A percentile compares a stretch with the other conserved stretches of the same genome.
phyloP scores from a whole-genome alignment of 2,888 invertebrate species.

The Melieria picta region DNA sequence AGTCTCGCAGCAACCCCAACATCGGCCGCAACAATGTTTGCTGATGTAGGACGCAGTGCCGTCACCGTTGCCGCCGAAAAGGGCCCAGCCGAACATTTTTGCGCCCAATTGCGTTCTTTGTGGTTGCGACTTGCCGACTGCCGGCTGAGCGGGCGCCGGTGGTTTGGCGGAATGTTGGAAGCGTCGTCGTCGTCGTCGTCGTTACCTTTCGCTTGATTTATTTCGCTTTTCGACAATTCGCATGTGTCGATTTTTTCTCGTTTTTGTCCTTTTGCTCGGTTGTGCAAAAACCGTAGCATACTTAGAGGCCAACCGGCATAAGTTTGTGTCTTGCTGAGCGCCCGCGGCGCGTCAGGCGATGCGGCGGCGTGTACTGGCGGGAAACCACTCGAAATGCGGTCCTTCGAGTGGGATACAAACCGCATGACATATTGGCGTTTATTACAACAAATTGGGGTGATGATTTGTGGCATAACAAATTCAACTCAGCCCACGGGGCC shows the following conservation, averaged over 20 bases:
- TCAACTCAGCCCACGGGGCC: neutral
- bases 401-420: slow-evolving; percentile 43
- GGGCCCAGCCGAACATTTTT: too few relatives aligned
- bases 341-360: too few relatives aligned
- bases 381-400: slow-evolving; percentile 39
- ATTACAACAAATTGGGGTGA: slow-evolving; percentile 59
- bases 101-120: too few relatives aligned
- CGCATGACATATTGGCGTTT: slow-evolving; percentile 59
- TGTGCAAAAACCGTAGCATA: neutral
- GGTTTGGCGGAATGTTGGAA: too few relatives aligned
- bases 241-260: neutral
- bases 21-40: too few relatives aligned
- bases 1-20: too few relatives aligned
- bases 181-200: slow-evolving; percentile 16
- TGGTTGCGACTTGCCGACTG: too few relatives aligned
- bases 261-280: neutral
- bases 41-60: too few relatives aligned
- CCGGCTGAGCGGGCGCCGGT: too few relatives aligned
- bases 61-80: too few relatives aligned
- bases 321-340: neutral
- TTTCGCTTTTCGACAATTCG: slow-evolving; percentile 40
- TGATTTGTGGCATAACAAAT: slow-evolving; percentile 51
- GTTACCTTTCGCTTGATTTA: slow-evolving; percentile 52
- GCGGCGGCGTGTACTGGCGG: neutral
- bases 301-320: neutral